Percentiles rank a stretch among this genome's conserved stretches.
Conservation (phyloP, 2,888 invertebrate genomes). For the Argyresthia goedartella region DNA sequence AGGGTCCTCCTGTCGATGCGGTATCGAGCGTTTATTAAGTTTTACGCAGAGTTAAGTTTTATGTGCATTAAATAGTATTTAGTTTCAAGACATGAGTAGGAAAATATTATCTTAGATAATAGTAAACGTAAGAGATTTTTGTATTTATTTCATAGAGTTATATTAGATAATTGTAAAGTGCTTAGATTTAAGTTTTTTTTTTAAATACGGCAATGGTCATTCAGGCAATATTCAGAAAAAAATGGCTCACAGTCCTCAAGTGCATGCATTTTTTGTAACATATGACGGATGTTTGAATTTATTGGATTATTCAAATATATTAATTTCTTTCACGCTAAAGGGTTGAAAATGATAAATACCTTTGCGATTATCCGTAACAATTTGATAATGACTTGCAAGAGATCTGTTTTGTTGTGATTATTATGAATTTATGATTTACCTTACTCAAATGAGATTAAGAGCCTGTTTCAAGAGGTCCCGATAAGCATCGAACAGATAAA, state of each 20-base stretch:
- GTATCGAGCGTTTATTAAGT: conserved; percentile 25
- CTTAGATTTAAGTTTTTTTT: conserved; percentile 55
- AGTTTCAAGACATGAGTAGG: conserved; percentile 66
- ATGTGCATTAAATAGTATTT: conserved; percentile 60
- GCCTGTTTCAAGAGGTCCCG: no score
- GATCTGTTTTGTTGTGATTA: conserved; percentile 63
- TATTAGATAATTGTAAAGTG: conserved; percentile 70
- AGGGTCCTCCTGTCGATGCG: conserved; percentile 47
- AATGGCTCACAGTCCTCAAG: conserved; percentile 61
- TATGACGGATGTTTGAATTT: background rate
- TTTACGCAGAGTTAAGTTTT: conserved; percentile 39
- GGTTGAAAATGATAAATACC: no score
- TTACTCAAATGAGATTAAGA: conserved; percentile 65
- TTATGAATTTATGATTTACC: conserved; percentile 35
- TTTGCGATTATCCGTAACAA: conserved; percentile 5
- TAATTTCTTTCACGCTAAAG: background rate
- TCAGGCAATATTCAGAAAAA: conserved; percentile 38
- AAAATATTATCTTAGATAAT: conserved; percentile 67
- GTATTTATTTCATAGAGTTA: conserved; percentile 70
- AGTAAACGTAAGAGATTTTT: conserved; percentile 57
- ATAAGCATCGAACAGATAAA: no score
- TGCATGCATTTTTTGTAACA: conserved; percentile 33
- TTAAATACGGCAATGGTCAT: conserved; percentile 65
- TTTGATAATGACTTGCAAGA: conserved; percentile 29
- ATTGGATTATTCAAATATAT: conserved; percentile 3